phyloP scores from a whole-genome alignment of 2,113 vertebrate species.

The Octodon degus region DNA sequence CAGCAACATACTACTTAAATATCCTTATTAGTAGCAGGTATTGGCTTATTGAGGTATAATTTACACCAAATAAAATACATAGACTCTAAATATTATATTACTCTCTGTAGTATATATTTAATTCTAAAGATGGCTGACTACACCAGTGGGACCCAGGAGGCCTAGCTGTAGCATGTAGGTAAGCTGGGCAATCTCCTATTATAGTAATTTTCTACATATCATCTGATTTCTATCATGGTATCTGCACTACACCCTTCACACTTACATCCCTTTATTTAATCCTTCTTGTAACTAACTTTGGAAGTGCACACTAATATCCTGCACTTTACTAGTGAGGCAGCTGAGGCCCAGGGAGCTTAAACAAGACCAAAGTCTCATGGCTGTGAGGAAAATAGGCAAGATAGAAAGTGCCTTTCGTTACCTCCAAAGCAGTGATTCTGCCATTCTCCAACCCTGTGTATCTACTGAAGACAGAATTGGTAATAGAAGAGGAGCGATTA shows the following conservation, averaged over 20 bases:
- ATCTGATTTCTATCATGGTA: neutral
- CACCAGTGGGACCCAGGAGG: neutral
- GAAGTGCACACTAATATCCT: neutral
- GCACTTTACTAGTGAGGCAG: neutral
- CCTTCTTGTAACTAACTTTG: neutral
- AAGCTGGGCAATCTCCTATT: neutral
- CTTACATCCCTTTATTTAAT: neutral
- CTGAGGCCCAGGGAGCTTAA: neutral
- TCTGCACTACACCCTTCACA: neutral
- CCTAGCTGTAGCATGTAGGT: neutral
- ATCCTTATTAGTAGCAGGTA: neutral
- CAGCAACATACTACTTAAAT: neutral
- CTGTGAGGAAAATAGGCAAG: neutral
- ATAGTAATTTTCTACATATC: neutral
- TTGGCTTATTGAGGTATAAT: neutral
- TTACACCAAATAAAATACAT: neutral
- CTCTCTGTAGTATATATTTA: conserved; percentile 17
- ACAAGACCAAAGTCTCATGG: neutral
- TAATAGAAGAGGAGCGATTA: neutral
- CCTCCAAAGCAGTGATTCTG: neutral
- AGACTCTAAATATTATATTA: neutral
- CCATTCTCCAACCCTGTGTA: neutral
- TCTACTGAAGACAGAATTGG: neutral
- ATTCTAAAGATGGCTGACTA: conserved; percentile 22
- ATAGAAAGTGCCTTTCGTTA: neutral